These are phyloP conservation scores for Acanthornis magna DNA, from an alignment of 2,797 vertebrate species.

Conservation along the genomic window DNA sequence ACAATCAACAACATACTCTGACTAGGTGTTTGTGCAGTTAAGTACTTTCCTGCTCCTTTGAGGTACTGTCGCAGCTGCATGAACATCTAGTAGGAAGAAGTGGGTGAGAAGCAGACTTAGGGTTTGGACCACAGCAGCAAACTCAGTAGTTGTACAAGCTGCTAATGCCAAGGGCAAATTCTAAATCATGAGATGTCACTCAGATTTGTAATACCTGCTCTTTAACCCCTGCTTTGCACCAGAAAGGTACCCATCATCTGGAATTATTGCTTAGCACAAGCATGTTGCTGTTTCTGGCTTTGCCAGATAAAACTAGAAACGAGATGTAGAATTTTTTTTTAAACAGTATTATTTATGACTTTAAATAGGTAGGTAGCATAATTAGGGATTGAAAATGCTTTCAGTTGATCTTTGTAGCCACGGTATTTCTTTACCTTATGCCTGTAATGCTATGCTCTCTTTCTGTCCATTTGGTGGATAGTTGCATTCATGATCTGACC, in stretches of 20 bases:
- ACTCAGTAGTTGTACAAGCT: conserved; percentile 42
- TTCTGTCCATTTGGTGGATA: neutral
- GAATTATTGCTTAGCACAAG: conserved; percentile 47
- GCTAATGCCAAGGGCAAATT: conserved; percentile 35
- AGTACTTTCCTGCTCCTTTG: conserved; percentile 20
- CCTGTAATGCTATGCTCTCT: neutral
- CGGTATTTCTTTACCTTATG: conserved; percentile 5
- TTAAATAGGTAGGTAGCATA: conserved; percentile 46
- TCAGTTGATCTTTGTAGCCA: conserved; percentile 42
- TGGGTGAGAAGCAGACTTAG: conserved; percentile 28
- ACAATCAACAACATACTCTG: neutral
- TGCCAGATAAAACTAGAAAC: conserved; percentile 46
- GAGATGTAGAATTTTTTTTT: conserved; percentile 54
- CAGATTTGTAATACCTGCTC: neutral
- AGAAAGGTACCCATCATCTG: conserved; percentile 66
- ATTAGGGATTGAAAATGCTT: conserved; percentile 59
- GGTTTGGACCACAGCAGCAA: conserved; percentile 45
- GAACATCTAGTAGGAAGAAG: neutral
- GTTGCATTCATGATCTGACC: conserved; percentile 36
- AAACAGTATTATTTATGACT: conserved; percentile 65
- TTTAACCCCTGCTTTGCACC: conserved; percentile 44
- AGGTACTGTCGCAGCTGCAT: conserved; percentile 25
- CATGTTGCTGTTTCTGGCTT: conserved; percentile 57
- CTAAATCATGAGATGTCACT: conserved; percentile 5
- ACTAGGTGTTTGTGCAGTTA: conserved; percentile 3